Evolutionary conservation across 2,888 invertebrate genomes (phyloP).

Genomic region (Pyrrhosoma nymphula): DNA sequence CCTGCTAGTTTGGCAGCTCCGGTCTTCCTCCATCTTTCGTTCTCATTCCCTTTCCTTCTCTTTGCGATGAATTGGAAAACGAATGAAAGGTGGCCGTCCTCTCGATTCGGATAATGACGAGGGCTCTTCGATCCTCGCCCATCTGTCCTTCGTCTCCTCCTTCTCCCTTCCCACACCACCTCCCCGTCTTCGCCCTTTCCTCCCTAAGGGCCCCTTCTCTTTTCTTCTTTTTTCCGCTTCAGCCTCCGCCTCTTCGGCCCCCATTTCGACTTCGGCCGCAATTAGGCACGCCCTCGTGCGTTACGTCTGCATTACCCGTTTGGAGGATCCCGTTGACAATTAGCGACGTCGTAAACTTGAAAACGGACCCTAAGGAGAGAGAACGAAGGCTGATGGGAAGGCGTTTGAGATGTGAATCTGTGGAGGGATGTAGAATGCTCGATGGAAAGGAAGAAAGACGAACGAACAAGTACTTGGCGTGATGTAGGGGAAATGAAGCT

Average conservation of each 20-base stretch:
- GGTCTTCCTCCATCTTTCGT: too few species aligned
- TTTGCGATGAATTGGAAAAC: neutral
- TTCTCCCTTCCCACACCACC: neutral
- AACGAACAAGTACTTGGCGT: too few species aligned
- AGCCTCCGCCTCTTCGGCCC: neutral
- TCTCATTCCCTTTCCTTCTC: neutral
- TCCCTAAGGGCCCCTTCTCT: neutral
- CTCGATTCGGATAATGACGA: neutral
- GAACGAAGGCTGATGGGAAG: too few species aligned
- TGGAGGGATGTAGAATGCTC: too few species aligned
- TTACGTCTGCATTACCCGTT: neutral
- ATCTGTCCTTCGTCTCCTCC: neutral
- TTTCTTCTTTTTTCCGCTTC: neutral
- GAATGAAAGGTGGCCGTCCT: neutral
- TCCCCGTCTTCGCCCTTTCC: neutral
- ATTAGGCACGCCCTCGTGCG: neutral
- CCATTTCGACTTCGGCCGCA: neutral
- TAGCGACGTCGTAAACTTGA: neutral
- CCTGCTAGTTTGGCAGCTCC: too few species aligned
- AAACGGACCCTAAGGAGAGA: neutral
- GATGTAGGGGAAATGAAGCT: too few species aligned
- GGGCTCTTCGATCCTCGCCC: neutral
- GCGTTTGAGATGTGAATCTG: too few species aligned
- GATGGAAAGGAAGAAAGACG: too few species aligned
- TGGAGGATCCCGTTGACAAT: neutral